These are phyloP conservation scores for Drosophila mimetica DNA, from an alignment of 2,888 invertebrate species.

Conservation along the genomic window DNA sequence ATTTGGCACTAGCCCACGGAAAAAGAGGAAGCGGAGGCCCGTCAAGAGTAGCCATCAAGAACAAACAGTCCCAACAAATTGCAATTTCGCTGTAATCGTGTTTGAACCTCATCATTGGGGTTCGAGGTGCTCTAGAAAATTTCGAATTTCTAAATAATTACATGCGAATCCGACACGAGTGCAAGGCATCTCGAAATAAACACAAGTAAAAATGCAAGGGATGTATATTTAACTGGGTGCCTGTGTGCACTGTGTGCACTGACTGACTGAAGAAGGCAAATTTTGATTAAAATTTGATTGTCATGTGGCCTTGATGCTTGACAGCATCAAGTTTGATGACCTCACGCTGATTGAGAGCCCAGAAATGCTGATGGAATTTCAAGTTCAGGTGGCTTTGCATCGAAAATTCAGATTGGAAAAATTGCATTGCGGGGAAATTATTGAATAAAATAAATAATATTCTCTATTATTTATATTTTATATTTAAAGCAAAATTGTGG, in stretches of 20 bases:
- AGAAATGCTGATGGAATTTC: conserved; percentile 13
- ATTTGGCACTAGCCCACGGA: conserved; percentile 70
- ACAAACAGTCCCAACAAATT: conserved; percentile 43
- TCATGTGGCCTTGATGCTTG: conserved; percentile 47
- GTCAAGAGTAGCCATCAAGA: conserved; percentile 56
- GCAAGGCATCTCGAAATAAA: neutral
- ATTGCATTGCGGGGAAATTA: neutral
- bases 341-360: conserved; percentile 23
- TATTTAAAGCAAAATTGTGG: too few relatives aligned
- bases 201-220: conserved; percentile 17
- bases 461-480: too few relatives aligned
- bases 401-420: neutral
- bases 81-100: conserved; percentile 43
- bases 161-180: conserved; percentile 58
- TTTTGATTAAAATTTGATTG: conserved; percentile 24
- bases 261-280: conserved; percentile 36
- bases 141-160: conserved; percentile 76
- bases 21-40: conserved; percentile 75
- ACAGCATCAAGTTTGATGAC: conserved; percentile 41
- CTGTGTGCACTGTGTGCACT: conserved; percentile 36
- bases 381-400: conserved; percentile 29
- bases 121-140: conserved; percentile 55
- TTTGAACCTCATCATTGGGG: conserved; percentile 34
- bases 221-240: conserved; percentile 42
- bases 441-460: too few relatives aligned